Conservation (phyloP, 2,797 vertebrate genomes). For the Xiphophorus birchmanni region DNA sequence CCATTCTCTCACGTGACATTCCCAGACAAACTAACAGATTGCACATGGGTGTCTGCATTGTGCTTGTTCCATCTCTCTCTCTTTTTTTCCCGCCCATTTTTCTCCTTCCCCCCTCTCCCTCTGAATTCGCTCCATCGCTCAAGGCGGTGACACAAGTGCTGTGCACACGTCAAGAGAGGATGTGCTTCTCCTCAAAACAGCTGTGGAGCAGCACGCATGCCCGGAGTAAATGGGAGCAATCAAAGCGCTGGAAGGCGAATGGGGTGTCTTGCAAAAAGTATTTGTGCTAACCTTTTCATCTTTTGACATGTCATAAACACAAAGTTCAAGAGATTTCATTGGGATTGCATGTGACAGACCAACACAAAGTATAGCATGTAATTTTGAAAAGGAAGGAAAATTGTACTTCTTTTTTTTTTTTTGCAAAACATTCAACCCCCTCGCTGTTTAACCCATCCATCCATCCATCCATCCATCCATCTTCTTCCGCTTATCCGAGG, state of each 20-base stretch:
- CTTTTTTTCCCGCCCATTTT: neutral
- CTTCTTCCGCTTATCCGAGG: too few species aligned
- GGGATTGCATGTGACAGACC: neutral
- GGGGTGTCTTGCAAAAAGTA: neutral
- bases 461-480: too few species aligned
- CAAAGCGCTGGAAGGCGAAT: neutral
- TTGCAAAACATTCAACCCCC: neutral
- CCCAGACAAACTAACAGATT: slow-evolving; percentile 44
- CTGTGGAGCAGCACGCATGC: slow-evolving; percentile 58
- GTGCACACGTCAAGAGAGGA: slow-evolving; percentile 58
- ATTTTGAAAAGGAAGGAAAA: neutral
- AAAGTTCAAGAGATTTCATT: neutral
- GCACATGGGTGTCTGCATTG: slow-evolving; percentile 45
- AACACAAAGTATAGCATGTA: neutral
- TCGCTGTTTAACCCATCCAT: too few species aligned
- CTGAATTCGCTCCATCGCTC: slow-evolving; percentile 31
- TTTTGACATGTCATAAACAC: neutral
- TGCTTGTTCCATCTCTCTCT: slow-evolving; percentile 6
- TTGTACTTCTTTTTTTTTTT: neutral
- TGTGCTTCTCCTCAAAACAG: slow-evolving; percentile 52
- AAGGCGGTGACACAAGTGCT: slow-evolving; percentile 56
- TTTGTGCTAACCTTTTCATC: neutral
- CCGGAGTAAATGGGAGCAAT: slow-evolving; percentile 44
- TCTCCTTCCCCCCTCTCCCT: slow-evolving; percentile 26
- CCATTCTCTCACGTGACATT: slow-evolving; percentile 35